These are phyloP conservation scores for Brassicogethes aeneus DNA, from an alignment of 2,888 invertebrate species.

Conservation along the genomic window DNA sequence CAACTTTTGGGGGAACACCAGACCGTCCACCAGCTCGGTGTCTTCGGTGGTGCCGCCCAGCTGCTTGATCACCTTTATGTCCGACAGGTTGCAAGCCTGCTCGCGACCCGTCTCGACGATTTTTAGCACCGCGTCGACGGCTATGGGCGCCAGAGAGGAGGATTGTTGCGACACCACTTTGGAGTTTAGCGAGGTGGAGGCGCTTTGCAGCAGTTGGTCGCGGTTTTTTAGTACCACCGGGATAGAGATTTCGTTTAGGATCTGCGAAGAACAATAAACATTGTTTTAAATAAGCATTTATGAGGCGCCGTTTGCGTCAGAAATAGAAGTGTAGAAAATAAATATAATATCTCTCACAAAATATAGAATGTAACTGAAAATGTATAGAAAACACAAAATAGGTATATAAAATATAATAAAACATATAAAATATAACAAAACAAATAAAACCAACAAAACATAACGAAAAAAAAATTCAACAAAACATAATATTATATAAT, in stretches of 20 bases:
- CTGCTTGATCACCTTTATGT: constrained; percentile 95
- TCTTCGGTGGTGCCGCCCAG: constrained; percentile 97
- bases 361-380: too few relatives aligned
- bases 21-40: constrained; percentile 90
- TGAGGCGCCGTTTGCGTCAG: too few relatives aligned
- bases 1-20: constrained; percentile 85
- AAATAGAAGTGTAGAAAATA: too few relatives aligned
- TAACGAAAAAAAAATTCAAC: too few relatives aligned
- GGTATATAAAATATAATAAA: too few relatives aligned
- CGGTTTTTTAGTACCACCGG: constrained; percentile 81
- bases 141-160: constrained; percentile 88
- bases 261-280: constrained; percentile 29
- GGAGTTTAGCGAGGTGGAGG: constrained; percentile 96
- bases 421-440: too few relatives aligned
- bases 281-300: constrained; percentile 2
- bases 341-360: too few relatives aligned
- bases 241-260: constrained; percentile 75
- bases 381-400: too few relatives aligned
- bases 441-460: constrained; percentile 3
- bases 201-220: constrained; percentile 82
- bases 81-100: constrained; percentile 77
- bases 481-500: too few relatives aligned
- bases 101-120: constrained; percentile 61
- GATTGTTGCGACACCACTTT: constrained; percentile 99
- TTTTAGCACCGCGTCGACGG: constrained; percentile 92